Percentiles rank a stretch among this genome's conserved stretches.
phyloP scores from a whole-genome alignment of 2,888 invertebrate species.

The Pterostichus niger region DNA sequence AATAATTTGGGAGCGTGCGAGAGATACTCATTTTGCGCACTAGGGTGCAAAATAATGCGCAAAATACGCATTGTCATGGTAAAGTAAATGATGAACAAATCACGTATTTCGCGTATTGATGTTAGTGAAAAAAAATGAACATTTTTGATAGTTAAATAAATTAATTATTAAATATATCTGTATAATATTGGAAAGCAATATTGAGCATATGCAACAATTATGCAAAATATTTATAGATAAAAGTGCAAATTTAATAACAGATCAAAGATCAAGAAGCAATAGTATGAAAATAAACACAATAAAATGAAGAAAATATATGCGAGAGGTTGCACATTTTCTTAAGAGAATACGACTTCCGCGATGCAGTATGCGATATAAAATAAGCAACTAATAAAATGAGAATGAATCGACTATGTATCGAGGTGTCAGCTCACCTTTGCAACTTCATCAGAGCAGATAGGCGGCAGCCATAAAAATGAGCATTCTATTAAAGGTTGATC shows the following conservation, averaged over 20 bases:
- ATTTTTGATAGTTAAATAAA: too few species aligned
- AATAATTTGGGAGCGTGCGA: too few species aligned
- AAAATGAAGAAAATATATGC: conserved; percentile 33
- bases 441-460: conserved; percentile 27
- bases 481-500: conserved; percentile 53
- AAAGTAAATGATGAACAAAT: too few species aligned
- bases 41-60: too few species aligned
- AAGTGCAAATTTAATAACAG: neutral
- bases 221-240: too few species aligned
- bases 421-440: conserved; percentile 27
- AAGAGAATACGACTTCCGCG: neutral
- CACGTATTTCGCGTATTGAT: too few species aligned
- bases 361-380: conserved; percentile 3
- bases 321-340: neutral
- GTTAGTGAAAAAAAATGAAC: too few species aligned
- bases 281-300: conserved; percentile 9
- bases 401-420: conserved; percentile 5
- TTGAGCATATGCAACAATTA: too few species aligned
- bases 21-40: too few species aligned
- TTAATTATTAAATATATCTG: too few species aligned
- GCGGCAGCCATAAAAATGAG: conserved; percentile 51
- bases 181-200: too few species aligned
- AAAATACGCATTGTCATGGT: too few species aligned
- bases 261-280: conserved; percentile 24
- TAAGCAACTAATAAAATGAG: conserved; percentile 20